Conservation (phyloP, 2,113 vertebrate species). For the Actinemys pallida region DNA sequence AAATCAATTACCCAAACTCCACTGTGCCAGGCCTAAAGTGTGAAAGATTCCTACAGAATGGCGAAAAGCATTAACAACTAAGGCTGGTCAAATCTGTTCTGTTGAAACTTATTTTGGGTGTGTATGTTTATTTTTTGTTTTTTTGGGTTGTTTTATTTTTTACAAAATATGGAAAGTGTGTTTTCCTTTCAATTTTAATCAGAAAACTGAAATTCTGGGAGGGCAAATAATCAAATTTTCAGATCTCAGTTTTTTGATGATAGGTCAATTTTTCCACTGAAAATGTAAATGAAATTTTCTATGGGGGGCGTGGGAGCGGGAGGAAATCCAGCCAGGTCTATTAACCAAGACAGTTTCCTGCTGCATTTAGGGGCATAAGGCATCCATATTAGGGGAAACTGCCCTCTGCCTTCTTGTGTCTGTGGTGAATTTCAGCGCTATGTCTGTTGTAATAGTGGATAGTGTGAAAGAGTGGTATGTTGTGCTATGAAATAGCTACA, state of each 20-base stretch:
- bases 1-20: background rate
- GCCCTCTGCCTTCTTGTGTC: background rate
- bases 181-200: too few relatives aligned
- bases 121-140: background rate
- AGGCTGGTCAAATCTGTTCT: background rate
- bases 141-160: background rate
- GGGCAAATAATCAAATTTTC: too few relatives aligned
- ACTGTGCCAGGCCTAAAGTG: background rate
- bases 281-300: fast-evolving
- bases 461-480: background rate
- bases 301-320: background rate
- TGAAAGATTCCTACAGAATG: background rate
- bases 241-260: too few relatives aligned
- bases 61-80: background rate
- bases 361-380: too few relatives aligned
- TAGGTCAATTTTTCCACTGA: background rate
- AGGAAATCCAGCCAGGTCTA: background rate
- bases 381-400: too few relatives aligned
- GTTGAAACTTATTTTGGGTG: background rate
- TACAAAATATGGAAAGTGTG: too few relatives aligned
- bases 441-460: background rate
- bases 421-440: background rate
- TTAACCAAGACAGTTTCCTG: background rate
- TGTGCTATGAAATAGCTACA: background rate
- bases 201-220: too few relatives aligned